Evolutionary conservation across 2,888 invertebrate species (phyloP).

Genomic region (Eustalomyia histrio): DNA sequence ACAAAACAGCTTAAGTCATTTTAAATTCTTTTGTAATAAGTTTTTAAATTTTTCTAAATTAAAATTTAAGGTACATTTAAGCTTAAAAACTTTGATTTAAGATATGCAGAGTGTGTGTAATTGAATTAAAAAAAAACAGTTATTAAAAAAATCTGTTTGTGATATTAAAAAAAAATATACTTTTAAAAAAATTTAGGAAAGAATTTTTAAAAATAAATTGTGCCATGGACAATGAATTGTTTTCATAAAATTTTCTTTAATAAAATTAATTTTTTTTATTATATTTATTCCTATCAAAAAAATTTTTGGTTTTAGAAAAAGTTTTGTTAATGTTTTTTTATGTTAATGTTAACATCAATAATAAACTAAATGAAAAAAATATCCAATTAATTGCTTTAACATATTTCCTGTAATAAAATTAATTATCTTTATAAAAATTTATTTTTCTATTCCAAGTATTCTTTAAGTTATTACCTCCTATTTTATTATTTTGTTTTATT

Average conservation of each 20-base stretch:
- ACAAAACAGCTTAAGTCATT: too few species aligned
- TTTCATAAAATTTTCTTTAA: conserved; percentile 24
- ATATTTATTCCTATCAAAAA: conserved; percentile 54
- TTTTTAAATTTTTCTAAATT: neutral
- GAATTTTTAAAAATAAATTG: conserved; percentile 1
- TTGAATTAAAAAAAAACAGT: neutral
- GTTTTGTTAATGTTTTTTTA: conserved; percentile 14
- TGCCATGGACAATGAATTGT: conserved; percentile 7
- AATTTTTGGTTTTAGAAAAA: conserved; percentile 52
- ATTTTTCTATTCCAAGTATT: neutral
- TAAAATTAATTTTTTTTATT: conserved; percentile 38
- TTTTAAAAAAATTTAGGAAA: conserved; percentile 11
- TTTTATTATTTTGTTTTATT: conserved; percentile 20
- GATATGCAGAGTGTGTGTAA: conserved; percentile 31
- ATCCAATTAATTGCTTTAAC: conserved; percentile 54
- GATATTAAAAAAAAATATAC: neutral
- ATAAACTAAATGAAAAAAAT: conserved; percentile 53
- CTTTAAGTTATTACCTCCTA: conserved; percentile 4
- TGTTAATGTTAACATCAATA: conserved; percentile 58
- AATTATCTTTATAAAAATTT: neutral
- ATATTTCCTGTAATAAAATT: conserved; percentile 18
- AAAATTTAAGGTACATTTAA: conserved; percentile 46
- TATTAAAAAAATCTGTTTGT: neutral
- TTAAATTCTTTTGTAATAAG: too few species aligned
- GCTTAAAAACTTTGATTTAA: conserved; percentile 31